Percentiles rank a stretch among this genome's conserved stretches.
Evolutionary conservation across 2,888 invertebrate genomes (phyloP).

Genomic region (Hypsopygia costalis): DNA sequence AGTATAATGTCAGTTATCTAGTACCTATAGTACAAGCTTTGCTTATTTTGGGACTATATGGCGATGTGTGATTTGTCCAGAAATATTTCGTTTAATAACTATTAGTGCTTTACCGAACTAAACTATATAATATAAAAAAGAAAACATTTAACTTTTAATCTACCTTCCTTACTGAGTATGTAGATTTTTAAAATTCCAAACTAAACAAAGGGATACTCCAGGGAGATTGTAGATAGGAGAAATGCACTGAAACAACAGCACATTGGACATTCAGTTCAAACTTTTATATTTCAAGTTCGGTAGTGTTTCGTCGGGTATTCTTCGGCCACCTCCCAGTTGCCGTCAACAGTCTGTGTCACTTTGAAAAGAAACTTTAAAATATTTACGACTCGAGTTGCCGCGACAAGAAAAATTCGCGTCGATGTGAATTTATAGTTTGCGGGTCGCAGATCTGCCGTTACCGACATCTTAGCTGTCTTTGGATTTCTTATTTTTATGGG

Average conservation of each 20-base stretch:
- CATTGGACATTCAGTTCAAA: conserved; percentile 55
- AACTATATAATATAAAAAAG: too few species aligned
- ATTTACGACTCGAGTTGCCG: conserved; percentile 70
- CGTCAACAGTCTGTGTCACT: conserved; percentile 73
- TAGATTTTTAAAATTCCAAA: conserved; percentile 18
- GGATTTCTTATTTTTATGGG: conserved; percentile 55
- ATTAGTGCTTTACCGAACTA: too few species aligned
- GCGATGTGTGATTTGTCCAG: too few species aligned
- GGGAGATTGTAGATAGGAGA: conserved; percentile 9
- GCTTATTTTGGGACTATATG: too few species aligned
- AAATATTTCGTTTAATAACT: too few species aligned
- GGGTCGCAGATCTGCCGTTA: conserved; percentile 38
- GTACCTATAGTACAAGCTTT: too few species aligned
- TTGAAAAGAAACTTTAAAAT: conserved; percentile 73
- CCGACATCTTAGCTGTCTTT: conserved; percentile 23
- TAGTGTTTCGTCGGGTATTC: conserved; percentile 66
- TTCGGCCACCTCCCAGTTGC: conserved; percentile 59
- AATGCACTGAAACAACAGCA: conserved; percentile 26
- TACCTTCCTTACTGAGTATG: too few species aligned
- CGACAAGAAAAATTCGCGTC: conserved; percentile 57
- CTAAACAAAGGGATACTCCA: conserved; percentile 15
- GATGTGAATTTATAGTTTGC: conserved; percentile 63
- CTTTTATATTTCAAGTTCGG: conserved; percentile 70
- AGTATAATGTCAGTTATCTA: too few species aligned
- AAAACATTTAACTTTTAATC: too few species aligned